A percentile compares a stretch with the other conserved stretches of the same genome.
These are phyloP conservation scores for Hylaea fasciaria DNA, from an alignment of 2,888 invertebrate genomes.

Conservation along the genomic window DNA sequence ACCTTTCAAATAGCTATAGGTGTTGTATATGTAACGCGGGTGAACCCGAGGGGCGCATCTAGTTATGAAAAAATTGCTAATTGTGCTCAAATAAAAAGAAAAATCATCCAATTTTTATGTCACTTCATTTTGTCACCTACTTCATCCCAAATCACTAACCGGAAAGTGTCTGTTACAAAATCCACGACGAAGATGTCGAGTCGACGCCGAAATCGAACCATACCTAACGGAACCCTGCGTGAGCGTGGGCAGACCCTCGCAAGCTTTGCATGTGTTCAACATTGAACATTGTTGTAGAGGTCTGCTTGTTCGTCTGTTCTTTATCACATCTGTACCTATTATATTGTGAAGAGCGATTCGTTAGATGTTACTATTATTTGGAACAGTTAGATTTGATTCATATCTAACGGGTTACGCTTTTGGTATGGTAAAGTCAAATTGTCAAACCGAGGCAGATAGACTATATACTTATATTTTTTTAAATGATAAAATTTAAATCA, in stretches of 20 bases:
- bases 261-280: constrained; percentile 20
- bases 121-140: constrained; percentile 20
- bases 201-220: constrained; percentile 36
- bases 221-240: constrained; percentile 47
- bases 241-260: constrained; percentile 45
- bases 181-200: constrained; percentile 16
- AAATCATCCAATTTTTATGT: neutral
- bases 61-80: too few relatives aligned
- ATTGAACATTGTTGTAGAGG: constrained; percentile 19
- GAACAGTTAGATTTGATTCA: neutral
- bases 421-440: too few relatives aligned
- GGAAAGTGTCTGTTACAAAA: constrained; percentile 40
- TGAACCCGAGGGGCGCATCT: too few relatives aligned
- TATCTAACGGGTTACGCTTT: neutral
- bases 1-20: too few relatives aligned
- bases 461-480: too few relatives aligned
- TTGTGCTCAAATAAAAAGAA: neutral
- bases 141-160: constrained; percentile 29
- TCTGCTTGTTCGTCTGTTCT: constrained; percentile 26
- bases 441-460: too few relatives aligned
- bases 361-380: constrained; percentile 2
- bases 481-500: too few relatives aligned
- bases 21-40: too few relatives aligned
- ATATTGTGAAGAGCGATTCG: constrained; percentile 6
- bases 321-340: constrained; percentile 17